phyloP scores from a whole-genome alignment of 2,113 vertebrate species.

The Dicentrarchus labrax region DNA sequence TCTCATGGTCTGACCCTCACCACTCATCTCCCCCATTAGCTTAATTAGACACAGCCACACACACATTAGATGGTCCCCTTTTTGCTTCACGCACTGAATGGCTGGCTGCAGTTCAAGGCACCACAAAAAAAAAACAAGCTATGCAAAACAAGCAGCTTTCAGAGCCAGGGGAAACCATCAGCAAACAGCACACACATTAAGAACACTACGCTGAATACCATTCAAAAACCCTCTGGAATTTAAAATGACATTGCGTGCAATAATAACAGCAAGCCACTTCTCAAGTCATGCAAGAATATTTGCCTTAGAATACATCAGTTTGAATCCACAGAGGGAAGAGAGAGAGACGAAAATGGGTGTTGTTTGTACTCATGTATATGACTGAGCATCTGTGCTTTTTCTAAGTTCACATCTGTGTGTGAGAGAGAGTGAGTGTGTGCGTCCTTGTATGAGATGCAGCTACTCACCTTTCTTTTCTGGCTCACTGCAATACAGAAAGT shows the following conservation, averaged over 20 bases:
- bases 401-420: slow-evolving; percentile 19
- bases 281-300: slow-evolving; percentile 25
- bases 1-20: slow-evolving; percentile 59
- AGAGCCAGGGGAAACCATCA: slow-evolving; percentile 58
- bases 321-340: slow-evolving; percentile 8
- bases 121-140: slow-evolving; percentile 58
- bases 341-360: background rate
- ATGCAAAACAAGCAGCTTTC: slow-evolving; percentile 74
- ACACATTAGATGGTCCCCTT: slow-evolving; percentile 70
- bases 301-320: background rate
- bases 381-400: slow-evolving; percentile 26
- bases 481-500: slow-evolving; percentile 38
- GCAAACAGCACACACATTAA: slow-evolving; percentile 49
- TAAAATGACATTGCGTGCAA: slow-evolving; percentile 19
- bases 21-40: slow-evolving; percentile 68
- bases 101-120: slow-evolving; percentile 75
- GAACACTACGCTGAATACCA: slow-evolving; percentile 17
- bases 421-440: slow-evolving; percentile 5
- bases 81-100: slow-evolving; percentile 66
- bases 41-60: slow-evolving; percentile 82
- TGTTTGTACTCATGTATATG: slow-evolving; percentile 1
- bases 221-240: slow-evolving; percentile 28
- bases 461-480: slow-evolving; percentile 71
- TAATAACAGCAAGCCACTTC: background rate
- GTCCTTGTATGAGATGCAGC: slow-evolving; percentile 14